Base-by-base conservation (phyloP, 2,888 invertebrate species). In the Hoplodrina blanda region DNA sequence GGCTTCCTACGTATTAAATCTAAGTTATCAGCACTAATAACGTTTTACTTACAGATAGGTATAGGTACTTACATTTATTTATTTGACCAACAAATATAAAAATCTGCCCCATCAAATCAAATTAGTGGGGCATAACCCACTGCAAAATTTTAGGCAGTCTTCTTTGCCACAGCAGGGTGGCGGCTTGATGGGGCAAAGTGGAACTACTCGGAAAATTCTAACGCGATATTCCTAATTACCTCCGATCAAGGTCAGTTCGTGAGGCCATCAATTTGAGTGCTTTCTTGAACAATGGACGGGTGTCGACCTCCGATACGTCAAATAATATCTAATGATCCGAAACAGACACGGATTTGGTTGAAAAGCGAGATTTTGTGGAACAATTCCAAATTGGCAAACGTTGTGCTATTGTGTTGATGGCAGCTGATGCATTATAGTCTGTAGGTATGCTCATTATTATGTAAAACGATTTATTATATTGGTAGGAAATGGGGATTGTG, bases 311-410 rank as follows among this genome's bases (percentile, higher is more conserved):
- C 54, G 20, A 55, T 70, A 75, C 76, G 76, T 80, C 80, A 63
- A 77, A 73, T 73, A 54, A 37, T 76, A 62, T 65, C 68, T 78
- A 81, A 81, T 74, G 78, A 80, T 65, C 67, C 67, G 62, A 81
- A 50, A 62, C 62, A 78, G 72, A 76, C 77, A 70, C 37, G 69
- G 62, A 73, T 77, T 73, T 73, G 62, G 70, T 74, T 71, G 63
- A 74, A 78, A 74, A 76, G 62, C 62, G 66, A 55, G 68, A 69
- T 63, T 78, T 78, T 49, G 68, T 80, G 80, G 80, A 81, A 75
- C 78, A 62, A 56, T 75, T 80, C 81, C 81, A 80, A 78, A 67
- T 80, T 78, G 81, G 81, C 80, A 69, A 59, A 30, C 60, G 52
- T 20, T 68, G 17, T 19, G 57, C 33, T 52, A 50, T 61, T 66